Conservation (phyloP, 2,797 vertebrate genomes). For the Acanthis flammea region DNA sequence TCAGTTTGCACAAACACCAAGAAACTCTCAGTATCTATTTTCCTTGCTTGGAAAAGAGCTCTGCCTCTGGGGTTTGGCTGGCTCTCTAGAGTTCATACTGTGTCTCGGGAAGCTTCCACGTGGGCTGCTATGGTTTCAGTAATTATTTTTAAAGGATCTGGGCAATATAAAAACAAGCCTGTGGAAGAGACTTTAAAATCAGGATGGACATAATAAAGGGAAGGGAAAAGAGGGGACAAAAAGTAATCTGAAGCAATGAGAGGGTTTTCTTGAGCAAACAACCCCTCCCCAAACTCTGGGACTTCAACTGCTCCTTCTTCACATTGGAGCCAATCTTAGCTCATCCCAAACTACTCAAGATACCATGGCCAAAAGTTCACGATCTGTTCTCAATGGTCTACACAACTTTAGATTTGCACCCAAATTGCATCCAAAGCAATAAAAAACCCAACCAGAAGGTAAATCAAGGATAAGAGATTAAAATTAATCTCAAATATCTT, state of each 20-base stretch:
- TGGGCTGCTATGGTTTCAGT: slow-evolving; percentile 29
- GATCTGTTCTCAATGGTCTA: background rate
- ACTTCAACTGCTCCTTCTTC: background rate
- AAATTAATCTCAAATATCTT: background rate
- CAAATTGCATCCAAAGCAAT: background rate
- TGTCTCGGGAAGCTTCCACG: background rate
- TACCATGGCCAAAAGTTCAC: background rate
- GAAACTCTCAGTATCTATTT: background rate
- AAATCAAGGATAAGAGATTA: background rate
- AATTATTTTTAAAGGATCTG: slow-evolving; percentile 17
- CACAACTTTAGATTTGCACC: background rate
- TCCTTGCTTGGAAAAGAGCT: background rate
- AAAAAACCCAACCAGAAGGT: background rate
- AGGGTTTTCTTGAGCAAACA: background rate
- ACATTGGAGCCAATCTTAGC: background rate
- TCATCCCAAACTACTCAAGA: background rate
- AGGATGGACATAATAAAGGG: background rate
- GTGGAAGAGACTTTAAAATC: background rate
- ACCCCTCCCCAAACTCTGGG: background rate
- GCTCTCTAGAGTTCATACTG: background rate
- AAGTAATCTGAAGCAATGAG: background rate
- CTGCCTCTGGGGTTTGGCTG: slow-evolving; percentile 34
- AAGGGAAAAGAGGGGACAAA: background rate
- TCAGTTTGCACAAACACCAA: background rate
- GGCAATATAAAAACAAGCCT: background rate